Conservation (phyloP, 1,140 invertebrate genomes). For the Phocides pigmalion region DNA sequence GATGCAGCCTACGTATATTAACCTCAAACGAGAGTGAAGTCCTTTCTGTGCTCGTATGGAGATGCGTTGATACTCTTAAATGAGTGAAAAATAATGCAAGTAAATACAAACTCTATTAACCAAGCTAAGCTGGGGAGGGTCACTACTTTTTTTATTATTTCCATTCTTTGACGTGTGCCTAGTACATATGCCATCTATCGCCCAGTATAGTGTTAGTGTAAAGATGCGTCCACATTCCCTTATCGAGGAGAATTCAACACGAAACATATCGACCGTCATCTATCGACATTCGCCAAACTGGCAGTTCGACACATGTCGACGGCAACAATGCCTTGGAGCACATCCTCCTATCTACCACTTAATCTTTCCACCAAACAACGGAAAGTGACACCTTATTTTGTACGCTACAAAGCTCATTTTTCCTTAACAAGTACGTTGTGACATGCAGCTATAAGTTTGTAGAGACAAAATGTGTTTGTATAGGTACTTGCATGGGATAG, state of each 20-base stretch:
- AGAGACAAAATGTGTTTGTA: constrained; percentile 53
- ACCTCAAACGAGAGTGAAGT: no score
- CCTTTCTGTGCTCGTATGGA: no score
- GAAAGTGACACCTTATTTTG: constrained; percentile 27
- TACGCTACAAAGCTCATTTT: constrained; percentile 42
- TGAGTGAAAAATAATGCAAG: no score
- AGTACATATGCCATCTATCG: no score
- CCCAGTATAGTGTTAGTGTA: neutral
- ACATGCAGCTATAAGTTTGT: constrained; percentile 32
- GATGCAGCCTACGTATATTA: no score
- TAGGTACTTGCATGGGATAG: constrained; percentile 73
- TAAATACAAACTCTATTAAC: no score
- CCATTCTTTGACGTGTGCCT: no score
- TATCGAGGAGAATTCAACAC: constrained; percentile 25
- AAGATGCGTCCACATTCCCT: constrained; percentile 2
- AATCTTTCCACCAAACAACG: constrained; percentile 5
- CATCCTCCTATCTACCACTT: constrained; percentile 53
- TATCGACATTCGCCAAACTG: constrained; percentile 55
- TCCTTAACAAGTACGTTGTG: neutral
- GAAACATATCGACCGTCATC: constrained; percentile 48
- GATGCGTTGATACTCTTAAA: no score
- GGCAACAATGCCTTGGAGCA: constrained; percentile 60
- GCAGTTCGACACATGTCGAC: constrained; percentile 71
- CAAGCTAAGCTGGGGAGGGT: no score
- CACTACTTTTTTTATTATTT: no score